A percentile compares a stretch with the other conserved stretches of the same genome.
Evolutionary conservation across 2,888 invertebrate genomes (phyloP).

Genomic region (Sinelater perroti): DNA sequence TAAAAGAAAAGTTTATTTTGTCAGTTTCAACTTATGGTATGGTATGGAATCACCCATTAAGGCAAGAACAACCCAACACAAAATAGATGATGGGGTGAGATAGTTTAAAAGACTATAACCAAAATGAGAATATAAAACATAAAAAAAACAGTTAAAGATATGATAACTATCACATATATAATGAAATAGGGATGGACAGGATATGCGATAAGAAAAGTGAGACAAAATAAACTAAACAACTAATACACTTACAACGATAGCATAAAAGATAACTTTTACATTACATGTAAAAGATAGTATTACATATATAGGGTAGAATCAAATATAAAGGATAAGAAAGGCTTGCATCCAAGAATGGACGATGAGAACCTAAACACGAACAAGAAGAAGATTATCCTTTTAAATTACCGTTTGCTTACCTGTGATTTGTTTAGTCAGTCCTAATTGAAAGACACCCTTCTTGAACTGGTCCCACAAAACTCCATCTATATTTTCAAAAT

Average conservation of each 20-base stretch:
- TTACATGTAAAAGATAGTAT: neutral
- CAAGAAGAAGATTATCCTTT: neutral
- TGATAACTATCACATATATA: too few species aligned
- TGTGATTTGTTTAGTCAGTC: constrained; percentile 43
- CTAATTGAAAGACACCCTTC: constrained; percentile 50
- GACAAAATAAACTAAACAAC: too few species aligned
- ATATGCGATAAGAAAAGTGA: too few species aligned
- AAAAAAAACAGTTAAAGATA: too few species aligned
- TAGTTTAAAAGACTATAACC: too few species aligned
- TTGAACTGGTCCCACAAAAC: constrained; percentile 53
- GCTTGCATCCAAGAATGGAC: neutral
- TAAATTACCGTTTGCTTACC: constrained; percentile 37
- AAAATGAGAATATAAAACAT: too few species aligned
- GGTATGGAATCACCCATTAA: too few species aligned
- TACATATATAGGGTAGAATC: neutral
- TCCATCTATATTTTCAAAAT: constrained; percentile 51
- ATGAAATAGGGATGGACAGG: too few species aligned
- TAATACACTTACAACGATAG: too few species aligned
- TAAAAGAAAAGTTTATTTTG: neutral
- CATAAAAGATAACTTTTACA: too few species aligned
- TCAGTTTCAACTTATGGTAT: neutral
- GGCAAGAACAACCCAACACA: too few species aligned
- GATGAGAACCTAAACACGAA: neutral
- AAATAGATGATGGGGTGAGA: too few species aligned
- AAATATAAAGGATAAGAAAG: neutral